phyloP scores from a whole-genome alignment of 2,113 vertebrate species.

The Leucosticte australis region DNA sequence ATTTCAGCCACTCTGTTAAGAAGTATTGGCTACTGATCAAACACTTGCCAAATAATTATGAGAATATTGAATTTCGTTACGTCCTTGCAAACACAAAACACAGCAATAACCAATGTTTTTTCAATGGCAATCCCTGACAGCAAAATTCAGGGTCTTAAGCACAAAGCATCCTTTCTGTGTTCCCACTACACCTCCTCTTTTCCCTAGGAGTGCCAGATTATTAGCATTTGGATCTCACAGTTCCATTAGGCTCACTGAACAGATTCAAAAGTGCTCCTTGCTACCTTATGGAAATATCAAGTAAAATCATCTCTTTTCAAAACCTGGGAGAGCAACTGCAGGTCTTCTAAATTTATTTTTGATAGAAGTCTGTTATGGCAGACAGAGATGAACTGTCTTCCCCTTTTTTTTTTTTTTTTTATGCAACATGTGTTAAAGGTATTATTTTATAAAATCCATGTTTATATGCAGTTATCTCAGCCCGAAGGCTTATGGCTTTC shows the following conservation, averaged over 20 bases:
- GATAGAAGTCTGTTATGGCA: neutral
- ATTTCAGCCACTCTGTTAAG: neutral
- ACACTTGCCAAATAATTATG: neutral
- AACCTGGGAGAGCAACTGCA: neutral
- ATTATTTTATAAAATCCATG: slow-evolving; percentile 67
- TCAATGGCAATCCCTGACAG: too few species aligned
- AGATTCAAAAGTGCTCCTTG: neutral
- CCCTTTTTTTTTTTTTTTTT: too few species aligned
- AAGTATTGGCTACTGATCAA: neutral
- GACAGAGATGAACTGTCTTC: slow-evolving; percentile 8
- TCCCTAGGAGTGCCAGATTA: neutral
- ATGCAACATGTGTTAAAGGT: slow-evolving; percentile 63
- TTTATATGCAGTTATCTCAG: slow-evolving; percentile 70
- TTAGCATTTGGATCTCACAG: neutral
- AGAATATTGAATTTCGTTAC: neutral
- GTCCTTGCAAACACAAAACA: neutral
- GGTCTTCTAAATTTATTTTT: neutral
- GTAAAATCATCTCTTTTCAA: neutral
- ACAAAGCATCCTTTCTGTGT: neutral
- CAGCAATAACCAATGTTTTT: neutral
- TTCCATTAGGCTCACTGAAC: neutral
- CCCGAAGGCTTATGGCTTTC: slow-evolving; percentile 61
- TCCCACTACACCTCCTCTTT: neutral
- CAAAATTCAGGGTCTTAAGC: neutral
- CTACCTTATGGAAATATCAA: neutral